phyloP scores from a whole-genome alignment of 2,797 vertebrate genomes.

The Pseudomugil gertrudae region DNA sequence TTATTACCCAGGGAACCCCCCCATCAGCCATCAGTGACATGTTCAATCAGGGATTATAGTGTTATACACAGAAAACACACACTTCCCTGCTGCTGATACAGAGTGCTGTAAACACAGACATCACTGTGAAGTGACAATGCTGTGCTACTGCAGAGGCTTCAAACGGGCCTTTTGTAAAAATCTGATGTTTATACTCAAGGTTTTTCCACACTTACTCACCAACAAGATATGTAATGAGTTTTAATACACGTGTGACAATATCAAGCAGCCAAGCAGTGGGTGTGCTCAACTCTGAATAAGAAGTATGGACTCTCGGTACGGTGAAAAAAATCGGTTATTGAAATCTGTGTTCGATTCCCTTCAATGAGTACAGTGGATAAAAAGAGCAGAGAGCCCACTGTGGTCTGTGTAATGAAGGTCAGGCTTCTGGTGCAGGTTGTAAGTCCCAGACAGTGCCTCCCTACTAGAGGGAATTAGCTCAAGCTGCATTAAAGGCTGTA shows the following conservation, averaged over 20 bases:
- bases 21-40: slow-evolving; percentile 84
- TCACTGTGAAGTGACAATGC: slow-evolving; percentile 40
- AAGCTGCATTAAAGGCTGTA: slow-evolving; percentile 39
- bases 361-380: slow-evolving; percentile 7
- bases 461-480: slow-evolving; percentile 54
- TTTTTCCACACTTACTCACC: slow-evolving; percentile 31
- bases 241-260: slow-evolving; percentile 14
- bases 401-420: slow-evolving; percentile 68
- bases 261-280: slow-evolving; percentile 12
- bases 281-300: slow-evolving; percentile 27
- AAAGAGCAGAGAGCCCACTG: slow-evolving; percentile 21
- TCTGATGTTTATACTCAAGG: slow-evolving; percentile 2
- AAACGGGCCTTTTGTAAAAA: slow-evolving; percentile 46
- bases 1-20: slow-evolving; percentile 70
- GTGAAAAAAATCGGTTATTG: slow-evolving; percentile 56
- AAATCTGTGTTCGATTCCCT: slow-evolving; percentile 40
- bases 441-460: slow-evolving; percentile 31
- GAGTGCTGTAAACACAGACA: slow-evolving; percentile 33
- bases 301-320: slow-evolving; percentile 19
- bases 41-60: slow-evolving; percentile 75
- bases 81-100: slow-evolving; percentile 19
- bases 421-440: slow-evolving; percentile 59
- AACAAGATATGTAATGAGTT: slow-evolving; percentile 17
- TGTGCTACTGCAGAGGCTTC: slow-evolving; percentile 22
- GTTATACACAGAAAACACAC: slow-evolving; percentile 57